A percentile compares a stretch with the other conserved stretches of the same genome.
These are phyloP conservation scores for Buphagus erythrorhynchus DNA, from an alignment of 2,797 vertebrate species.

Conservation along the genomic window DNA sequence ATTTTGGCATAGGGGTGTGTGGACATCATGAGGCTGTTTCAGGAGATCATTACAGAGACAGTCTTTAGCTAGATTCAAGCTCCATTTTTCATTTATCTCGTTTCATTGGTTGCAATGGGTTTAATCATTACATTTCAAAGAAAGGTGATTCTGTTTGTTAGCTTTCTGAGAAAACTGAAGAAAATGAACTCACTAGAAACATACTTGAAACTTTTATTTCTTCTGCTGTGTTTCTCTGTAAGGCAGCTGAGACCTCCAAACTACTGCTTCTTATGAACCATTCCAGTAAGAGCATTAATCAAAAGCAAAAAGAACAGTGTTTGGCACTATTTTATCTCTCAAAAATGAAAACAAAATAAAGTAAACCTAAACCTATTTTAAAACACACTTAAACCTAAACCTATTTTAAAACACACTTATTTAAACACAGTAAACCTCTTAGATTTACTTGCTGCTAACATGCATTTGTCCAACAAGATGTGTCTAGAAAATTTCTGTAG, in stretches of 20 bases:
- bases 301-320: background rate
- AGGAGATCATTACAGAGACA: background rate
- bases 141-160: background rate
- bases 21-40: background rate
- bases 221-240: background rate
- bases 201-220: background rate
- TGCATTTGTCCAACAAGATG: background rate
- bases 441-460: background rate
- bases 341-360: background rate
- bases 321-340: background rate
- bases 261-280: background rate
- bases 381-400: background rate
- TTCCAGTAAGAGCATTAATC: background rate
- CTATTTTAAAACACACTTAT: background rate
- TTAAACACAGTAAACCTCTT: background rate
- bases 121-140: background rate
- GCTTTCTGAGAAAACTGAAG: background rate
- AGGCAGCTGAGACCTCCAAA: background rate
- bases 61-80: background rate
- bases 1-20: background rate
- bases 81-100: background rate
- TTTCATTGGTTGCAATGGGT: background rate
- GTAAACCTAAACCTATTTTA: background rate
- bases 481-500: background rate
- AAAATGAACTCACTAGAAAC: constrained; percentile 27